Conservation (phyloP, 2,888 invertebrate species). For the Sussaba pulchella region DNA sequence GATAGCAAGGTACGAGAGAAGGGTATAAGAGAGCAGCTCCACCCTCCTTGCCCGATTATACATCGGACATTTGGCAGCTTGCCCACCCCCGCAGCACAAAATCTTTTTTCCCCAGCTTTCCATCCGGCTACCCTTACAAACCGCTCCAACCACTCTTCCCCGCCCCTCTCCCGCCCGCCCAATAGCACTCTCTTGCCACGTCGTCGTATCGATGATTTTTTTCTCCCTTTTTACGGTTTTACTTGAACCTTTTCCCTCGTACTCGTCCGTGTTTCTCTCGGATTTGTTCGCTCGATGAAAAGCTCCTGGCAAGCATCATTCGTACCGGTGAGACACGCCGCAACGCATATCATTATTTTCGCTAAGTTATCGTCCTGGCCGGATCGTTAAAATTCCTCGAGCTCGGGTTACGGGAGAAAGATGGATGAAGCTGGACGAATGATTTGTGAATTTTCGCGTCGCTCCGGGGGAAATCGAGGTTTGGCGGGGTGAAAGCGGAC, state of each 20-base stretch:
- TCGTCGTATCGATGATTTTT: slow-evolving; percentile 53
- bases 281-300: slow-evolving; percentile 80
- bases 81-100: slow-evolving; percentile 65
- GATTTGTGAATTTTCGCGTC: not conserved
- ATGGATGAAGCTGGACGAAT: not conserved
- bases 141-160: slow-evolving; percentile 50
- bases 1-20: not conserved
- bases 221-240: slow-evolving; percentile 32
- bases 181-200: slow-evolving; percentile 41
- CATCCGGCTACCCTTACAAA: slow-evolving; percentile 56
- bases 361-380: slow-evolving; percentile 36
- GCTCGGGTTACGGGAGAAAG: not conserved
- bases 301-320: slow-evolving; percentile 69
- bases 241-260: slow-evolving; percentile 13
- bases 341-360: slow-evolving; percentile 44
- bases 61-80: slow-evolving; percentile 60
- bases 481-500: too few species aligned
- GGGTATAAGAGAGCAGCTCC: slow-evolving; percentile 43
- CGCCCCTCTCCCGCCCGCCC: slow-evolving; percentile 26
- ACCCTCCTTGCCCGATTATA: slow-evolving; percentile 48
- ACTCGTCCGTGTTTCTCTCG: slow-evolving; percentile 64
- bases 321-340: slow-evolving; percentile 26
- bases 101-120: slow-evolving; percentile 42
- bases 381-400: slow-evolving; percentile 25
- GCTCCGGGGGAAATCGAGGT: too few species aligned